Conservation (phyloP, 2,797 vertebrate species). For the Pantherophis vulpinus region DNA sequence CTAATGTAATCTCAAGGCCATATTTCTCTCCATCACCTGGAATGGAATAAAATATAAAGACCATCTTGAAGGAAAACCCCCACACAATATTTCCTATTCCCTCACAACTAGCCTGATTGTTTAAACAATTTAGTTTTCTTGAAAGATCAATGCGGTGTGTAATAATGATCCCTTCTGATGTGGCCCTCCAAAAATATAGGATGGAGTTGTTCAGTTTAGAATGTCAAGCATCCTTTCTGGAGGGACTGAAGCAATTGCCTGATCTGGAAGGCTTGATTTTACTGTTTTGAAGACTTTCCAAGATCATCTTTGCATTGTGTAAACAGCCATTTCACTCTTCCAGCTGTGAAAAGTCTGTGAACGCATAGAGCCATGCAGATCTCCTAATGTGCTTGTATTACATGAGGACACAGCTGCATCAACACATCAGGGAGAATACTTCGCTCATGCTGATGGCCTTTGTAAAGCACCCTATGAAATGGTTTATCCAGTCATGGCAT, state of each 20-base stretch:
- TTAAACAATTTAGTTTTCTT: not conserved
- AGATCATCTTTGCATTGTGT: not conserved
- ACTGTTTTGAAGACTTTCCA: not conserved
- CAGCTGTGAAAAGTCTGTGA: not conserved
- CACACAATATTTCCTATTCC: not conserved
- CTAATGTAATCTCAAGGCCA: not conserved
- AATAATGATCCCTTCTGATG: not conserved
- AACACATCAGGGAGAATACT: not conserved
- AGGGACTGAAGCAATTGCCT: not conserved
- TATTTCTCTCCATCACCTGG: not conserved
- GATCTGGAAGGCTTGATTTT: not conserved
- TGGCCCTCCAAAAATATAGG: not conserved
- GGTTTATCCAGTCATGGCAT: not conserved
- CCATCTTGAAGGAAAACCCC: not conserved
- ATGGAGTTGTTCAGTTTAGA: not conserved
- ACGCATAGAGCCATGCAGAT: not conserved
- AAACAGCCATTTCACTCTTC: not conserved
- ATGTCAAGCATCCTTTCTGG: not conserved
- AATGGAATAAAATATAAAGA: not conserved
- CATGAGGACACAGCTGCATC: not conserved
- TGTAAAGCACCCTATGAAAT: not conserved
- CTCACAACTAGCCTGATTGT: not conserved
- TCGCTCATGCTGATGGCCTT: not conserved
- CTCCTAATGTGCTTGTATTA: not conserved
- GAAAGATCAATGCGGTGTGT: not conserved